Percentiles rank a stretch among this genome's conserved stretches.
Evolutionary conservation across 1,140 invertebrate genomes (phyloP).

Genomic region (Daktulosphaira vitifoliae): DNA sequence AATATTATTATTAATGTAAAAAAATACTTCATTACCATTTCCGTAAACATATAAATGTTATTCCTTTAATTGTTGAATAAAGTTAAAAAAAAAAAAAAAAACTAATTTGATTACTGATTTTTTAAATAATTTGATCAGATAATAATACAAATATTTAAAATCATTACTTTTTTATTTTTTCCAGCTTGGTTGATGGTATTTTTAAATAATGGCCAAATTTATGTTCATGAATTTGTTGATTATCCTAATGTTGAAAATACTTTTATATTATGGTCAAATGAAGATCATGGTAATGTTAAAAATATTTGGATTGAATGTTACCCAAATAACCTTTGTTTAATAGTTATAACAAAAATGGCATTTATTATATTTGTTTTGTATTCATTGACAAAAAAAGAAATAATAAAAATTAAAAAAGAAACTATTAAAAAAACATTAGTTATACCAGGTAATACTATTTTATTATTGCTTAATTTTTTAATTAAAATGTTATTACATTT

Average conservation of each 20-base stretch:
- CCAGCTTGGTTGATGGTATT: slow-evolving; percentile 20
- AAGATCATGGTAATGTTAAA: slow-evolving; percentile 12
- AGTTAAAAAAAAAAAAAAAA: no score
- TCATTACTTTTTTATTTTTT: neutral
- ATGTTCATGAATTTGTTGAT: slow-evolving; percentile 16
- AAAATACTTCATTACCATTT: no score
- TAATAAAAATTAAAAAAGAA: slow-evolving; percentile 17
- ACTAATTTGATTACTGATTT: no score
- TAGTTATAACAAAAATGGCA: slow-evolving; percentile 29
- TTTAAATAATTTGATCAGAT: no score
- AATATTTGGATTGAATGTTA: neutral
- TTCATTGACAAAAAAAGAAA: slow-evolving; percentile 11
- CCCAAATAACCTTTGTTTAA: slow-evolving; percentile 8
- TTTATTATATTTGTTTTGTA: slow-evolving; percentile 6
- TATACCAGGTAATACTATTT: slow-evolving; percentile 8
- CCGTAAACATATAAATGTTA: no score
- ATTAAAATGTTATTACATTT: neutral
- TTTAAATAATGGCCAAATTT: slow-evolving; percentile 28
- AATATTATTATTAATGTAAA: no score
- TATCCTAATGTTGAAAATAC: slow-evolving; percentile 5
- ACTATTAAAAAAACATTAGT: slow-evolving; percentile 2
- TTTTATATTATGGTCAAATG: slow-evolving; percentile 17
- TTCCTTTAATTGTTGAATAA: no score
- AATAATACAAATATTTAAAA: neutral
- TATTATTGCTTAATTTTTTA: neutral